A percentile compares a stretch with the other conserved stretches of the same genome.
Evolutionary conservation across 2,113 vertebrate genomes (phyloP).

Genomic region (Pseudorectes ferrugineus): DNA sequence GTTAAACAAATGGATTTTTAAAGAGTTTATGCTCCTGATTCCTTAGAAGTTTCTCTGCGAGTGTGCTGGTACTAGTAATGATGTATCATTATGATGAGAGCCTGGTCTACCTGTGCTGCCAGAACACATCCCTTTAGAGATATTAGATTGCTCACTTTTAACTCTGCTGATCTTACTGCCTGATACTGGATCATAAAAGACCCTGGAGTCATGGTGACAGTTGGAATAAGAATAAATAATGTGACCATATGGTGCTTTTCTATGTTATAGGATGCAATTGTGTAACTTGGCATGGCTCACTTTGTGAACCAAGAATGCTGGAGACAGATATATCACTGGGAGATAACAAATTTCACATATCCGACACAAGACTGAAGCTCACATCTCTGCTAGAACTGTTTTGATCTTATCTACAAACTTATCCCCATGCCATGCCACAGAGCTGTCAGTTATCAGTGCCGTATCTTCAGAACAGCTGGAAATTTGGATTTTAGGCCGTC

Average conservation of each 20-base stretch:
- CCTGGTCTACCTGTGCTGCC: neutral
- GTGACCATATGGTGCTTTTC: constrained; percentile 16
- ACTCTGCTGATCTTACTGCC: neutral
- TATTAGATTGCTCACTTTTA: neutral
- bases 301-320: neutral
- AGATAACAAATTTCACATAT: constrained; percentile 19
- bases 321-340: neutral
- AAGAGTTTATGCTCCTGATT: neutral
- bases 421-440: neutral
- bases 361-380: neutral
- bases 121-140: neutral
- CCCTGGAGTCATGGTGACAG: neutral
- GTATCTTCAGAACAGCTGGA: constrained; percentile 5
- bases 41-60: neutral
- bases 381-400: neutral
- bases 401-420: constrained; percentile 15
- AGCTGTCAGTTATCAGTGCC: neutral
- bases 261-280: neutral
- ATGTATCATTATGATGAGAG: neutral
- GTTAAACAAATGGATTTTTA: neutral
- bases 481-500: neutral
- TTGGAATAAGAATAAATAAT: constrained; percentile 17
- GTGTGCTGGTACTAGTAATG: neutral
- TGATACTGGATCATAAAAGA: neutral
- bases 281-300: constrained; percentile 3